Evolutionary conservation across 2,888 invertebrate genomes (phyloP), one percentile per base, ranked within the genome.

Genomic region (Operophtera brumata): DNA sequence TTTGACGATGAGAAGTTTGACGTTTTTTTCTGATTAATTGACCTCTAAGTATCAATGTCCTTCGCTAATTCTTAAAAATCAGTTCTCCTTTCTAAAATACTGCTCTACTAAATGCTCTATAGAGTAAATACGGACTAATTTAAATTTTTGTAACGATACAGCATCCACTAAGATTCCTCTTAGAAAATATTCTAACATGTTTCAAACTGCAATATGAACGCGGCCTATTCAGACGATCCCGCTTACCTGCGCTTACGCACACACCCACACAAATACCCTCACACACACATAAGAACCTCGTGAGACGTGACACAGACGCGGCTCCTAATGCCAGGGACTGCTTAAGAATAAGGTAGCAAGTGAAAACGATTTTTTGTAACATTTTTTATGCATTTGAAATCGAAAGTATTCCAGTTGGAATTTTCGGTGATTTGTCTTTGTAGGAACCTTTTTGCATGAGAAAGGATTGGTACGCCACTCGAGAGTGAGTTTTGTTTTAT

Each of bases 231-330:
- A 79, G 78, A 78, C 84, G 84, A 79, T 85, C 86, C 87, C 82
- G 76, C 83, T 85, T 89, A 88, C 88, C 88, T 88, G 87, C 86
- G 86, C 78, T 57, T 61, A 79, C 82, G 73, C 67, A 67, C 70
- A 70, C 70, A 61, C 67, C 66, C 67, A 43, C 66, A 58, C 67
- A 61, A 66, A 54, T 51, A 20, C 57, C 49, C 57, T 26, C 52
- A 28, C 59, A 59, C 60, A 55, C 57, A 61, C 66, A 57, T 67
- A 57, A 54, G 67, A 2, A 4, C 42, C 52, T 45, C 61, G 45
- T 65, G 78, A 77, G 79, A 82, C 85, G 83, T 77, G 83, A 81
- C 84, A 80, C 86, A 85, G 82, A 82, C 84, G 77, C 74, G 66
- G 47, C 60, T 68, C 75, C 79, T 83, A 85, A 86, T 78, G 76